A percentile compares a stretch with the other conserved stretches of the same genome.
phyloP scores from a whole-genome alignment of 2,888 invertebrate genomes.

The Mycogona germanica region DNA sequence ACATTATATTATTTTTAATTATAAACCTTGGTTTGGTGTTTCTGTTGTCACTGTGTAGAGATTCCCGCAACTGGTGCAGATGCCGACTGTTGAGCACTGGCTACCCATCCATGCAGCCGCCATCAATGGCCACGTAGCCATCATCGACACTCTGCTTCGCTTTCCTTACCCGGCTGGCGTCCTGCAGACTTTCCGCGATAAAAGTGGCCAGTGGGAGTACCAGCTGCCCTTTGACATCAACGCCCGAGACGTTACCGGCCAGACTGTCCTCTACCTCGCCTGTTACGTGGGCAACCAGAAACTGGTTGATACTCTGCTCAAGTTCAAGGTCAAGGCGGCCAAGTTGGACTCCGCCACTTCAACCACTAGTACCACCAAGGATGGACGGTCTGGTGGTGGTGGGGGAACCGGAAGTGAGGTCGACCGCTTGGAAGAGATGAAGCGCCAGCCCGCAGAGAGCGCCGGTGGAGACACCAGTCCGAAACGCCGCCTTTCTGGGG shows the following conservation, averaged over 20 bases:
- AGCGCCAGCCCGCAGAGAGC: not conserved
- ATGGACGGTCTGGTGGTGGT: too few relatives aligned
- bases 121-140: conserved; percentile 67
- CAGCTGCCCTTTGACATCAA: conserved; percentile 86
- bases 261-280: conserved; percentile 81
- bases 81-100: conserved; percentile 84
- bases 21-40: not conserved
- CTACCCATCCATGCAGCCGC: conserved; percentile 85
- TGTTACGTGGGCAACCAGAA: conserved; percentile 68
- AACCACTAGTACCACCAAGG: not conserved
- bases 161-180: conserved; percentile 62
- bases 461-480: conserved; percentile 20
- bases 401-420: not conserved
- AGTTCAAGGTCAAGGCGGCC: conserved; percentile 50
- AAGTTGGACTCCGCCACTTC: conserved; percentile 30
- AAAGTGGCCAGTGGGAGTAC: conserved; percentile 65
- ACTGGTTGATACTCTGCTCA: conserved; percentile 61
- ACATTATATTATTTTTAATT: not conserved
- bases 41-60: conserved; percentile 37
- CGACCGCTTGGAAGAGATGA: not conserved
- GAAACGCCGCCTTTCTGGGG: conserved; percentile 60
- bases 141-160: conserved; percentile 61
- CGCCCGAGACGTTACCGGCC: conserved; percentile 74
- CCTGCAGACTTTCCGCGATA: conserved; percentile 37
- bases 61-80: conserved; percentile 72